These are phyloP conservation scores for Chaetophractus vellerosus DNA, from an alignment of 2,797 vertebrate species.

Conservation along the genomic window DNA sequence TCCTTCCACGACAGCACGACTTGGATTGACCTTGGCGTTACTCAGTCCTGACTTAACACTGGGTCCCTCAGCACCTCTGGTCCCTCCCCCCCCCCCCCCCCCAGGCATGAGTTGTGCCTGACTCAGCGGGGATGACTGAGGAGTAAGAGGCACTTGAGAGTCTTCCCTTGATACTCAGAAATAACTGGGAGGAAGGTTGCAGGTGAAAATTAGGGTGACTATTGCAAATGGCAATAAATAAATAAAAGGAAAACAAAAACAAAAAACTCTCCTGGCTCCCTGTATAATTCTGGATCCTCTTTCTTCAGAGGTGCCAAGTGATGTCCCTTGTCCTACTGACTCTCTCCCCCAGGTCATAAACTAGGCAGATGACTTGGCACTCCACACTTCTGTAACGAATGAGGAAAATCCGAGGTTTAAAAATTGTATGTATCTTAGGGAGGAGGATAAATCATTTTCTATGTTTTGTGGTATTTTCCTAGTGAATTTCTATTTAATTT, in stretches of 20 bases:
- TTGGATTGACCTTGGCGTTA: not conserved
- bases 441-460: not conserved
- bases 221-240: not conserved
- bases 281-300: constrained; percentile 16
- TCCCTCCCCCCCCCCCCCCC: not conserved
- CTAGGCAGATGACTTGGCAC: not conserved
- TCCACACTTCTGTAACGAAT: not conserved
- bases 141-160: not conserved
- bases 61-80: not conserved
- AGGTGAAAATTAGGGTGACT: not conserved
- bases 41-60: not conserved
- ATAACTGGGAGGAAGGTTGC: not conserved
- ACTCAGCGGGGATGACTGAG: not conserved
- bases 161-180: constrained; percentile 30
- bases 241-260: not conserved
- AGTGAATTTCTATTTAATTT: not conserved
- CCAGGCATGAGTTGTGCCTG: not conserved
- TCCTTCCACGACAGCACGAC: not conserved
- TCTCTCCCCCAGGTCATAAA: not conserved
- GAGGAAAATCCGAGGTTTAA: not conserved
- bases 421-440: not conserved
- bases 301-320: not conserved
- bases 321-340: not conserved
- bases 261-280: not conserved
- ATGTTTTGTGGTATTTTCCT: constrained; percentile 12